phyloP scores from a whole-genome alignment of 2,113 vertebrate species.

The Neogale vison region DNA sequence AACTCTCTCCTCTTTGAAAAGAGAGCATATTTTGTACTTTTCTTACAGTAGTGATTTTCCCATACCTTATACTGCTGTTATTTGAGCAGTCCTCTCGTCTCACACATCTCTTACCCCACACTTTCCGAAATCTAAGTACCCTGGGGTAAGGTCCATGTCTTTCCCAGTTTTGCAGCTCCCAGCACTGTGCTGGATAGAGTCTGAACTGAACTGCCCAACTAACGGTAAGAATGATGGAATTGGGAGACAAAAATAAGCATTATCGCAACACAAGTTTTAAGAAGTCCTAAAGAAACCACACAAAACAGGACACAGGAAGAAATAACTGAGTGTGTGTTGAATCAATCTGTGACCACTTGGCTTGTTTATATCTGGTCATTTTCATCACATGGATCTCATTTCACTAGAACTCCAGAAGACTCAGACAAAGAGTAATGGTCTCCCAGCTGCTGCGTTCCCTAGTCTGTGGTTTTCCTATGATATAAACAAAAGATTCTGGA shows the following conservation, averaged over 20 bases:
- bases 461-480: conserved; percentile 81
- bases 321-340: conserved; percentile 77
- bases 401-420: conserved; percentile 79
- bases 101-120: background rate
- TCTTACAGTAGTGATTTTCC: background rate
- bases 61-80: background rate
- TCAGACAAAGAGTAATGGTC: conserved; percentile 82
- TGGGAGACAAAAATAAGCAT: conserved; percentile 30
- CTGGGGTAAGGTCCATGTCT: background rate
- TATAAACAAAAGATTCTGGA: conserved; percentile 81
- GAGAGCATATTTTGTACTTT: background rate
- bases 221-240: conserved; percentile 26
- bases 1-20: background rate
- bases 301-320: conserved; percentile 59
- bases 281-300: conserved; percentile 70
- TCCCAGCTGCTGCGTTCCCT: conserved; percentile 82
- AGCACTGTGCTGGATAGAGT: background rate
- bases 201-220: background rate
- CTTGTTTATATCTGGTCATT: conserved; percentile 81
- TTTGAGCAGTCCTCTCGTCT: background rate
- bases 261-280: conserved; percentile 21
- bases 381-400: conserved; percentile 84
- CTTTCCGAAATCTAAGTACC: background rate
- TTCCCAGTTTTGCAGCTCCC: background rate
- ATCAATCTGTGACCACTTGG: conserved; percentile 78